phyloP scores from a whole-genome alignment of 1,140 invertebrate genomes.

The Drosophila kurseongensis region DNA sequence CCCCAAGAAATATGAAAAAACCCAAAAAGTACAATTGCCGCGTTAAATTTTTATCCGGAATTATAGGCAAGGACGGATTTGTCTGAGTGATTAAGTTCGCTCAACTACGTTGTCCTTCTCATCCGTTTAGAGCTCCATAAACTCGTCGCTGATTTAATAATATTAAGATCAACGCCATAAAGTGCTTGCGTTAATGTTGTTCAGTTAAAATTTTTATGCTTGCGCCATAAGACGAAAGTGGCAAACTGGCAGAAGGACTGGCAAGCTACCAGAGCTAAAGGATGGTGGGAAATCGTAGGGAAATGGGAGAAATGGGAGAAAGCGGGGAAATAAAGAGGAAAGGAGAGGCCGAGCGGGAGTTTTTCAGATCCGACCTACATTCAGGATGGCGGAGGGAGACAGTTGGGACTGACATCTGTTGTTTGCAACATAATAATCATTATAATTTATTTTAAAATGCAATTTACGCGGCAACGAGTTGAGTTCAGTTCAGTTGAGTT shows the following conservation, averaged over 20 bases:
- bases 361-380: conserved; percentile 42
- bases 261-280: conserved; percentile 26
- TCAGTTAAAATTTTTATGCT: conserved; percentile 81
- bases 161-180: conserved; percentile 79
- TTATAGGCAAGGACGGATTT: not conserved
- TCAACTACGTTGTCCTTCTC: conserved; percentile 13
- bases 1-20: too few relatives aligned
- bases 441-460: conserved; percentile 83
- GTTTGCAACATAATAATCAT: conserved; percentile 81
- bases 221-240: conserved; percentile 71
- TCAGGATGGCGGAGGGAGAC: conserved; percentile 39
- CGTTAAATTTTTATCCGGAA: not conserved
- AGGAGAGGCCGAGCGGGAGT: conserved; percentile 2
- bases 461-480: conserved; percentile 67
- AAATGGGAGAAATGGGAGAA: not conserved
- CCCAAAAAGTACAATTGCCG: too few relatives aligned
- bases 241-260: conserved; percentile 59
- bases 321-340: not conserved
- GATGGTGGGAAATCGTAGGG: conserved; percentile 5
- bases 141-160: conserved; percentile 76
- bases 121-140: conserved; percentile 65
- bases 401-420: conserved; percentile 69
- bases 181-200: conserved; percentile 77
- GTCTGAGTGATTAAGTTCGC: conserved; percentile 21
- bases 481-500: conserved; percentile 34